Evolutionary conservation across 2,113 vertebrate genomes (phyloP).

Genomic region (Phylloscopus trochiloides): DNA sequence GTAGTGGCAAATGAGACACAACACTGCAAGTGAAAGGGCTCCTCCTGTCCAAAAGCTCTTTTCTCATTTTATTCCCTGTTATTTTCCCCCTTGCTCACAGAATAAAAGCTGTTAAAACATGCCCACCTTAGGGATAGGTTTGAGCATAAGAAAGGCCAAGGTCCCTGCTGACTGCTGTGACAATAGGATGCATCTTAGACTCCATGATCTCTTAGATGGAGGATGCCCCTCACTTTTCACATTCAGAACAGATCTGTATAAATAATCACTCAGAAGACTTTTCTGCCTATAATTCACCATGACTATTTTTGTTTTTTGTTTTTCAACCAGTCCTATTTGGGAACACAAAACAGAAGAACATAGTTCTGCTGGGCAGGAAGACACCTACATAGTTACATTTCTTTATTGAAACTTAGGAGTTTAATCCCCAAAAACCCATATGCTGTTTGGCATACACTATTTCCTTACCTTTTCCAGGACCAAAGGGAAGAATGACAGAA

Average conservation of each 20-base stretch:
- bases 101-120: neutral
- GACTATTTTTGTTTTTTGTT: accelerated
- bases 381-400: neutral
- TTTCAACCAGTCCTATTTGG: neutral
- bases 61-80: neutral
- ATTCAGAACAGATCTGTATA: neutral
- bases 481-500: neutral
- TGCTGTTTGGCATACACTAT: neutral
- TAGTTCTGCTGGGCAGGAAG: neutral
- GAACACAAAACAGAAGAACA: neutral
- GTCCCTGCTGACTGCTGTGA: neutral
- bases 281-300: neutral
- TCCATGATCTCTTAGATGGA: neutral
- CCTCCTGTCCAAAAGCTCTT: neutral
- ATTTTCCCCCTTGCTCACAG: neutral
- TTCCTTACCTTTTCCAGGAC: neutral
- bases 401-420: neutral
- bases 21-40: neutral
- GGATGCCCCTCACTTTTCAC: neutral
- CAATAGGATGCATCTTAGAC: too few species aligned
- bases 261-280: neutral
- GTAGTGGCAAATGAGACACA: neutral
- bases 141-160: neutral
- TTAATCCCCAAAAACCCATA: neutral
- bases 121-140: neutral